Evolutionary conservation across 2,797 vertebrate species (phyloP).

Genomic region (Ctenochaetus hawaiiensis): DNA sequence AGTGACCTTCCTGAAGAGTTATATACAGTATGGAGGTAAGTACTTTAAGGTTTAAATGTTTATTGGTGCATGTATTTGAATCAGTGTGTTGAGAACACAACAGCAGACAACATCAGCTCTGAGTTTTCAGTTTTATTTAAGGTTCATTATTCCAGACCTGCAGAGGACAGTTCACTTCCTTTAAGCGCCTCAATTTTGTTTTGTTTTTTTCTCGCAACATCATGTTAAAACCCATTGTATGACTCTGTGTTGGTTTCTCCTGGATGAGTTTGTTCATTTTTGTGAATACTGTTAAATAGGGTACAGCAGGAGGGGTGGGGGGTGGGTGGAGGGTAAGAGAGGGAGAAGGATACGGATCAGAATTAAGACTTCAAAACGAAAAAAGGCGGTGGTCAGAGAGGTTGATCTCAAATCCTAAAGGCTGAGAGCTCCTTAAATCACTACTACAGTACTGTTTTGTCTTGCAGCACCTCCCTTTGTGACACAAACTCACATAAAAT

Average conservation of each 20-base stretch:
- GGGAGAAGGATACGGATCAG: conserved; percentile 73
- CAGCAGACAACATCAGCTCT: conserved; percentile 79
- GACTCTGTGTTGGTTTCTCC: conserved; percentile 81
- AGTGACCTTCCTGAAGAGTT: conserved; percentile 12
- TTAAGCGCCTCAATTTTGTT: conserved; percentile 90
- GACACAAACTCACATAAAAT: conserved; percentile 59
- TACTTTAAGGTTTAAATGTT: conserved; percentile 22
- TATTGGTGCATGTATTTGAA: conserved; percentile 13
- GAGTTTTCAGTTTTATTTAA: conserved; percentile 99
- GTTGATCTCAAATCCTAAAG: conserved; percentile 61
- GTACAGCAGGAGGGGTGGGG: conserved; percentile 65
- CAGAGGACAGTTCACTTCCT: conserved; percentile 98
- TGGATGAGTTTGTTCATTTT: conserved; percentile 85
- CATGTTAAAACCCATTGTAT: conserved; percentile 87
- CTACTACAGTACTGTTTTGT: conserved; percentile 75
- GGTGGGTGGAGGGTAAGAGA: conserved; percentile 39
- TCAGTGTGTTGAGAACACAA: conserved; percentile 46
- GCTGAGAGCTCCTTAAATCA: conserved; percentile 66
- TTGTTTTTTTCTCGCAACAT: conserved; percentile 85
- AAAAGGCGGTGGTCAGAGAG: conserved; percentile 68
- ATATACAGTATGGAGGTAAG: neutral
- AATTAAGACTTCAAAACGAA: conserved; percentile 82
- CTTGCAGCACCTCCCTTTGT: conserved; percentile 72
- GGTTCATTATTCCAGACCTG: conserved; percentile 98
- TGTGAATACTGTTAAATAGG: conserved; percentile 88